Evolutionary conservation across 1,140 invertebrate genomes (phyloP), one percentile per base, ranked within the genome.

Genomic region (Zaprionus davidi): DNA sequence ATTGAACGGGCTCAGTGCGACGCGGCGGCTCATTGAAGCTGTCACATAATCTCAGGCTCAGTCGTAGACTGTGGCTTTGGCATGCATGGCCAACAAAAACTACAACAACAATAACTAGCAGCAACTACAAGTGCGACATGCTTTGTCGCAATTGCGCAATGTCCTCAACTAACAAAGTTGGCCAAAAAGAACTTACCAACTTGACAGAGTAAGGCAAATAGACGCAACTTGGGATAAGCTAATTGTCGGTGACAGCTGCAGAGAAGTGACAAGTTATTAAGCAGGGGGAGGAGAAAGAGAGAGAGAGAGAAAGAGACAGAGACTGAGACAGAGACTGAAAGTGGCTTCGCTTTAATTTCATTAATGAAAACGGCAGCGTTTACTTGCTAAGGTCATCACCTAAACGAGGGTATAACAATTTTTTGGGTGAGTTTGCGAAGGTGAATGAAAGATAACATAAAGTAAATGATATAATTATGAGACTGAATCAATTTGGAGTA

Each of bases 1-100:
- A 84, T 87, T 87, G 79, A 73, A 71, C 58, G 11, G n/a, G 24
- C 49, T 46, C 6, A 46, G 17, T 34, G 17, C 41, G 41, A 53
- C 51, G 53, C 60, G 51, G 56, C 58, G 56, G 66, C 65, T 84
- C 81, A 81, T 63, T 81, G 84, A 76, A 81, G 74, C 84, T 83
- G 78, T 88, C 85, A 81, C 64, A 79, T 68, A 79, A 53, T 78
- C 53, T 71, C 63, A 68, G 80, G 59, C 53, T 70, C 64, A 73
- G 76, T 78, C 49, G 66, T 69, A 70, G 80, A 56, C 53, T 69
- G 56, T 70, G 79, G 73, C 72, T 66, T 64, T 56, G 55, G 46
- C 60, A 72, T 56, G 64, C 63, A 56, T 59, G 60, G 55, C 59
- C 58, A 56, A 63, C 57, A 82, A 67, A 53, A 78, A 62, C n/a